phyloP scores from a whole-genome alignment of 2,797 vertebrate species.

The Catamblyrhynchus diadema region DNA sequence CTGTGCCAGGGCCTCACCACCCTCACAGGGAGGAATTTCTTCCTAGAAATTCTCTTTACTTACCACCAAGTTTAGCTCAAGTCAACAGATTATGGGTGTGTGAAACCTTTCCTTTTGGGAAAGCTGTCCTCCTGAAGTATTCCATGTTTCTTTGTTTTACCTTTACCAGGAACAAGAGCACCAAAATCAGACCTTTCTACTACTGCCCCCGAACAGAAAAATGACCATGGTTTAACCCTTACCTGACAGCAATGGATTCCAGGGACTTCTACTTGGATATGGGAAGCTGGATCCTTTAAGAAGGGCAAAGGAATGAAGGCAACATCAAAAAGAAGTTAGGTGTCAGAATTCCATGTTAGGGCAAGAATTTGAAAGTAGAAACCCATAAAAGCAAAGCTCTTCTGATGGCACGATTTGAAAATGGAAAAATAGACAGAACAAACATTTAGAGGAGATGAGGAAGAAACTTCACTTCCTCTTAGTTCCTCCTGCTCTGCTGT shows the following conservation, averaged over 20 bases:
- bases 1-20: background rate
- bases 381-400: background rate
- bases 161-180: background rate
- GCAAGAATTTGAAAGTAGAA: constrained; percentile 4
- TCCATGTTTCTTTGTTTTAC: background rate
- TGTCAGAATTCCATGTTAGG: constrained; percentile 15
- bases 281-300: constrained; percentile 55
- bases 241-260: constrained; percentile 57
- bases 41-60: background rate
- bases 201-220: background rate
- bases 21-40: background rate
- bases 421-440: background rate
- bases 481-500: background rate
- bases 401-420: background rate
- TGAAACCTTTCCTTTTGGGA: background rate
- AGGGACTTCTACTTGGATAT: constrained; percentile 51
- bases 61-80: background rate
- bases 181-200: background rate
- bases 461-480: background rate
- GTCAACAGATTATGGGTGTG: background rate
- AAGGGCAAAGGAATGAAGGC: constrained; percentile 45
- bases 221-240: constrained; percentile 5
- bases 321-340: constrained; percentile 52
- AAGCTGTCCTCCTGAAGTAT: background rate
- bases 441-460: background rate